A percentile compares a stretch with the other conserved stretches of the same genome.
Evolutionary conservation across 2,888 invertebrate genomes (phyloP).

Genomic region (Teleiodes luculella): DNA sequence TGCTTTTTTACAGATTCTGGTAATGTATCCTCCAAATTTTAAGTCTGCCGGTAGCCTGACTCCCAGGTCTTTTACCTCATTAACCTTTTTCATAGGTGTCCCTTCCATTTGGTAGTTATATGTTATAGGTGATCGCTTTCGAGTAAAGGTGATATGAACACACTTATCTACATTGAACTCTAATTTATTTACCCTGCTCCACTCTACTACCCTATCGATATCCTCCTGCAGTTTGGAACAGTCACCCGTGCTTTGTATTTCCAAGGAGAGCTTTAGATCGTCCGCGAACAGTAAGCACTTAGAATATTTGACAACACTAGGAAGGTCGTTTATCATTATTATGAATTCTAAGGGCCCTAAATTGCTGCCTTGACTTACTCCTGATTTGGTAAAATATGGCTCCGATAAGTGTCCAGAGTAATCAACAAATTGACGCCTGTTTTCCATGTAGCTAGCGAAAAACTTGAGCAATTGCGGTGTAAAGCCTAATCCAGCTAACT

Average conservation of each 20-base stretch:
- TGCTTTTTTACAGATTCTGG: not conserved
- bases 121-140: not conserved
- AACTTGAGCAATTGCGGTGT: conserved; percentile 6
- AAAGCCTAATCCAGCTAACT: conserved; percentile 17
- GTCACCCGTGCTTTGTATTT: not conserved
- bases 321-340: conserved; percentile 20
- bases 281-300: conserved; percentile 20
- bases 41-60: not conserved
- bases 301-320: conserved; percentile 9
- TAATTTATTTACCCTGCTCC: conserved; percentile 1
- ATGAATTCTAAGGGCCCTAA: conserved; percentile 15
- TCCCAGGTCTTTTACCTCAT: not conserved
- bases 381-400: conserved; percentile 7
- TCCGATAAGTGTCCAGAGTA: conserved; percentile 6
- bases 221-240: conserved; percentile 8
- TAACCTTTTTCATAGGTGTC: not conserved
- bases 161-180: conserved; percentile 4
- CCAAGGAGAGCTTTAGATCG: conserved; percentile 14
- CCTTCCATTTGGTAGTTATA: not conserved
- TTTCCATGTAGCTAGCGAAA: conserved; percentile 11
- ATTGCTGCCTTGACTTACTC: conserved; percentile 16
- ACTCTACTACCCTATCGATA: conserved; percentile 1
- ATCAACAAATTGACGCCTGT: conserved; percentile 12
- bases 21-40: not conserved
- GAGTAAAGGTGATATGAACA: not conserved